phyloP scores from a whole-genome alignment of 2,113 vertebrate genomes.

The Formicarius rufipectus region DNA sequence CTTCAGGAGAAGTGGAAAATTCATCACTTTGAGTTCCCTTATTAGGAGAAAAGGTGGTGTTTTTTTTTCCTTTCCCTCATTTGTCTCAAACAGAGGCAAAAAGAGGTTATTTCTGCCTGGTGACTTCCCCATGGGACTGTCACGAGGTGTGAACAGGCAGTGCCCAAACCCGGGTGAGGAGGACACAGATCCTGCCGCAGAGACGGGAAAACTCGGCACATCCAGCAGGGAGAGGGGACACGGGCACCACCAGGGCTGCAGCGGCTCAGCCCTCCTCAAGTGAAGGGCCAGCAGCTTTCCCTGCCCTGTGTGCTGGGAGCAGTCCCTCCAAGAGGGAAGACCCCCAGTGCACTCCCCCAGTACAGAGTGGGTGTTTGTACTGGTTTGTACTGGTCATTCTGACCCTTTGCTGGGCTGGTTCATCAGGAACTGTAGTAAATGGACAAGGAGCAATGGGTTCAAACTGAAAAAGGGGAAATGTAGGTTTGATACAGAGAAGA shows the following conservation, averaged over 20 bases:
- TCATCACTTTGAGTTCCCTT: conserved; percentile 29
- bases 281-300: not conserved
- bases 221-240: fast-evolving
- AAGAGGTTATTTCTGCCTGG: not conserved
- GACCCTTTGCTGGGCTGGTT: not conserved
- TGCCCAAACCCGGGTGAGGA: not conserved
- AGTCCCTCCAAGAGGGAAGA: not conserved
- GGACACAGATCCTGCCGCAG: not conserved
- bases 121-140: not conserved
- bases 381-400: not conserved
- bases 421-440: not conserved
- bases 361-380: not conserved
- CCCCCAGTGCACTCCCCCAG: fast-evolving
- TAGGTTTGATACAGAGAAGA: too few relatives aligned
- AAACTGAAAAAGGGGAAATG: not conserved
- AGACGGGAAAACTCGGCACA: not conserved
- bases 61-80: fast-evolving
- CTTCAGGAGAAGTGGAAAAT: conserved; percentile 12
- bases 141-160: not conserved
- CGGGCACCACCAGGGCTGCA: fast-evolving
- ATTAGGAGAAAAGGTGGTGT: not conserved
- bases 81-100: conserved; percentile 9
- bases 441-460: not conserved
- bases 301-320: not conserved
- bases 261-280: not conserved